Conservation (phyloP, 2,797 vertebrate genomes). For the Onychomys arenicola region DNA sequence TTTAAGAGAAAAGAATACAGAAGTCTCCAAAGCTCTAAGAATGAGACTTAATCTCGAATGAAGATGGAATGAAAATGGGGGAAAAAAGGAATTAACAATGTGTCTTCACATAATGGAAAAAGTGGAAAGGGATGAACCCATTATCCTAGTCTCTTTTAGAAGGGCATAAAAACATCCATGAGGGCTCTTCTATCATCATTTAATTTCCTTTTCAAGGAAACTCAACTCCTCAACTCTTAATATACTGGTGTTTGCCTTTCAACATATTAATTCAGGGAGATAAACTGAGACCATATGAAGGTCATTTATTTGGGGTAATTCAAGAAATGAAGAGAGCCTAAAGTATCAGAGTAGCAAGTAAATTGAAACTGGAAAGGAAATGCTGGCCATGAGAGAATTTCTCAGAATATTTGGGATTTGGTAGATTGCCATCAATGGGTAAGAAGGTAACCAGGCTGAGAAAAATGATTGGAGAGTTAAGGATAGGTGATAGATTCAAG, state of each 20-base stretch:
- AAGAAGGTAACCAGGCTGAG: not conserved
- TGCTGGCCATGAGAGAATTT: not conserved
- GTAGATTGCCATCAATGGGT: not conserved
- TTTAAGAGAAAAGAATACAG: not conserved
- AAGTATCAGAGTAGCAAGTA: not conserved
- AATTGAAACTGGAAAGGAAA: not conserved
- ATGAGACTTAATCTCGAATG: not conserved
- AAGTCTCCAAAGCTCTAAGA: slow-evolving; percentile 24
- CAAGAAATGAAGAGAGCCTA: not conserved
- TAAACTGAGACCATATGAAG: not conserved
- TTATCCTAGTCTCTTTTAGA: not conserved
- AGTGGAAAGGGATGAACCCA: not conserved
- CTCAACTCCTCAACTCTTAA: not conserved
- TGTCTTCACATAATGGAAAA: not conserved
- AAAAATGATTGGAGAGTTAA: not conserved
- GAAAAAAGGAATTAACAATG: not conserved
- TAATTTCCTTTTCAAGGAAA: not conserved
- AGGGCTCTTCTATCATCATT: not conserved
- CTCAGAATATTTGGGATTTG: not conserved
- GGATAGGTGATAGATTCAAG: not conserved
- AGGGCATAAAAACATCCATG: not conserved
- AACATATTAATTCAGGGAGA: not conserved
- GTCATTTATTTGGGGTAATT: not conserved
- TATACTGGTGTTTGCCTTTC: not conserved
- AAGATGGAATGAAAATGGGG: not conserved